Percentiles rank a stretch among this genome's conserved stretches.
Evolutionary conservation across 2,113 vertebrate genomes (phyloP).

Genomic region (Eidolon helvum): DNA sequence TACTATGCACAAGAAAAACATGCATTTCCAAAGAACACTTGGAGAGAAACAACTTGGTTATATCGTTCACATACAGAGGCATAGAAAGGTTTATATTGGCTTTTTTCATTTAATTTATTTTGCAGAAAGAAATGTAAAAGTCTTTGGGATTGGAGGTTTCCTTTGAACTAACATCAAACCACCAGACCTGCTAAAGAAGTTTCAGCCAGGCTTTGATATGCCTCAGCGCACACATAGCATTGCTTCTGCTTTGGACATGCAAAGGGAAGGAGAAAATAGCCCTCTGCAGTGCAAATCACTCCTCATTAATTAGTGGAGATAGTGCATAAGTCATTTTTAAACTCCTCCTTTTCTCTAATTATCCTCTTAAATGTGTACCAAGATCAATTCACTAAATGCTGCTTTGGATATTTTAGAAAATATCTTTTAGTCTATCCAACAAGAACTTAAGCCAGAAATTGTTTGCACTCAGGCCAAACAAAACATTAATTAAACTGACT

Average conservation of each 20-base stretch:
- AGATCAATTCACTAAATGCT: constrained; percentile 56
- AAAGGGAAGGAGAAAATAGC: not conserved
- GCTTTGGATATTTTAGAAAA: constrained; percentile 37
- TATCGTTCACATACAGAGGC: constrained; percentile 4
- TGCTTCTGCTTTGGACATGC: constrained; percentile 52
- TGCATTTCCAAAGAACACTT: not conserved
- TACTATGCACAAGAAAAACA: not conserved
- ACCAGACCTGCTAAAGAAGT: constrained; percentile 53
- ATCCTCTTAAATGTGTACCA: constrained; percentile 74
- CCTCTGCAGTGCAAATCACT: constrained; percentile 17
- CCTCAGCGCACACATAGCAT: constrained; percentile 42
- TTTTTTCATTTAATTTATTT: constrained; percentile 63
- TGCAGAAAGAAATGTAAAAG: constrained; percentile 64
- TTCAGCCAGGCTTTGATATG: constrained; percentile 65
- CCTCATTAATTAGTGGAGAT: constrained; percentile 77
- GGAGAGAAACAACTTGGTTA: constrained; percentile 46
- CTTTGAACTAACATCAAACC: constrained; percentile 78
- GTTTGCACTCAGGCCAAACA: not conserved
- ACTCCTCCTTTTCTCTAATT: constrained; percentile 78
- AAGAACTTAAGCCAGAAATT: constrained; percentile 35
- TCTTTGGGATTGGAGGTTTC: constrained; percentile 56
- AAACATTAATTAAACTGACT: constrained; percentile 34
- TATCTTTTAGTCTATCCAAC: constrained; percentile 37
- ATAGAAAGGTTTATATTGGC: constrained; percentile 3
- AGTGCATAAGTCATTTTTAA: constrained; percentile 75